phyloP scores from a whole-genome alignment of 2,797 vertebrate genomes.

The Streptopelia turtur region DNA sequence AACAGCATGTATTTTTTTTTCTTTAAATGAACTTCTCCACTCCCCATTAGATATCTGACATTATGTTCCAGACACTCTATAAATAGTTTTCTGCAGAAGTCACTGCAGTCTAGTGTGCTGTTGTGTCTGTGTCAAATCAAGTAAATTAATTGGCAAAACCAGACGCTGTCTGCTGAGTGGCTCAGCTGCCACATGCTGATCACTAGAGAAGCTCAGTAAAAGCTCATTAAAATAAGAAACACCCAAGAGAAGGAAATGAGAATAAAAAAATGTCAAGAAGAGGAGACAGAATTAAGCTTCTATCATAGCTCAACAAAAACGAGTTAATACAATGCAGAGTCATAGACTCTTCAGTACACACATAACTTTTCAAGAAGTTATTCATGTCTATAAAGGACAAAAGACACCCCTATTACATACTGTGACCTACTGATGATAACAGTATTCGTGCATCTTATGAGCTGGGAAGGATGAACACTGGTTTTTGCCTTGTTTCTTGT shows the following conservation, averaged over 20 bases:
- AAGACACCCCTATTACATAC: not conserved
- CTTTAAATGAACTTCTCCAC: not conserved
- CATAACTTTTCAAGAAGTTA: not conserved
- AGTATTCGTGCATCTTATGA: not conserved
- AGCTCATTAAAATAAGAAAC: slow-evolving; percentile 22
- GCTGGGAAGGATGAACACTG: not conserved
- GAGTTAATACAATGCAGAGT: not conserved
- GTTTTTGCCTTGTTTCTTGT: not conserved
- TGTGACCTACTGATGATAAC: not conserved
- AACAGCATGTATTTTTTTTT: not conserved
- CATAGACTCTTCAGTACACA: not conserved
- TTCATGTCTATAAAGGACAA: not conserved
- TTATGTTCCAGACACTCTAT: slow-evolving; percentile 7
- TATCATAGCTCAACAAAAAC: not conserved
- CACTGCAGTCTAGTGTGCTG: slow-evolving; percentile 13
- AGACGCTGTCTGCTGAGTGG: not conserved
- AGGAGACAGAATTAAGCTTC: not conserved
- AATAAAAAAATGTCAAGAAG: slow-evolving; percentile 16
- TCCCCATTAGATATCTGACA: not conserved
- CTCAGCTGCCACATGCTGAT: not conserved
- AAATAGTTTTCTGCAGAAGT: slow-evolving; percentile 36
- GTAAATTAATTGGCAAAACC: slow-evolving; percentile 45
- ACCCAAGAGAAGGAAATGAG: not conserved
- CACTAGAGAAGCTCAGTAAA: not conserved
- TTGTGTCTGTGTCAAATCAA: slow-evolving; percentile 22